Percentiles rank a stretch among this genome's conserved stretches.
These are phyloP conservation scores for Triplophysa rosa DNA, from an alignment of 2,113 vertebrate genomes.

Conservation along the genomic window DNA sequence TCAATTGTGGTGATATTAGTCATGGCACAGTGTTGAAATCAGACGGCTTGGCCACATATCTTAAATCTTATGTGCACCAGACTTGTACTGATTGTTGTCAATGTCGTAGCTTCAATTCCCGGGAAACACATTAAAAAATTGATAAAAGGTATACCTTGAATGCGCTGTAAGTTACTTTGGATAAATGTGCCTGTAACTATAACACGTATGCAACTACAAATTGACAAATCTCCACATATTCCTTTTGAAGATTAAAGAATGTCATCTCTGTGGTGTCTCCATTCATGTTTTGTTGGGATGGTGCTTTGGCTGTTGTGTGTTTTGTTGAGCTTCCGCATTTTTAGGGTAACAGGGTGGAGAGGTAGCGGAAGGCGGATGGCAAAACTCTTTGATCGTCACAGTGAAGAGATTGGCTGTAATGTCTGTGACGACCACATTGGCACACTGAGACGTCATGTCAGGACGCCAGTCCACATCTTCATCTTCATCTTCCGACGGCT, in stretches of 20 bases:
- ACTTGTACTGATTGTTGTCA: not conserved
- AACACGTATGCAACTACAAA: not conserved
- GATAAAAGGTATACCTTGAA: no score
- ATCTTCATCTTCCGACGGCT: constrained; percentile 73
- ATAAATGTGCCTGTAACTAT: not conserved
- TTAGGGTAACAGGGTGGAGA: constrained; percentile 39
- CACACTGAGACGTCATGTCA: constrained; percentile 90
- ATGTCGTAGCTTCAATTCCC: no score
- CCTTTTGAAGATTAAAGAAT: constrained; percentile 12
- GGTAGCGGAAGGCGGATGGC: constrained; percentile 76
- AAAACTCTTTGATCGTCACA: constrained; percentile 98
- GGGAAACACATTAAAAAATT: no score
- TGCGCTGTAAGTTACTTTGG: not conserved
- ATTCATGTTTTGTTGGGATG: constrained; percentile 40
- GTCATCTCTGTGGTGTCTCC: constrained; percentile 13
- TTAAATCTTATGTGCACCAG: not conserved
- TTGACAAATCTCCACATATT: constrained; percentile 1
- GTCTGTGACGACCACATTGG: constrained; percentile 95
- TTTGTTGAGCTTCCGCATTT: constrained; percentile 33
- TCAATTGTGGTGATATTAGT: constrained; percentile 23
- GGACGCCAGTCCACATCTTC: constrained; percentile 89
- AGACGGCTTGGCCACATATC: constrained; percentile 13
- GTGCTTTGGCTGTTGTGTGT: constrained; percentile 40
- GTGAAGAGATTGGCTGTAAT: constrained; percentile 98
- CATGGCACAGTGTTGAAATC: constrained; percentile 13